Conservation (phyloP, 2,888 invertebrate genomes). For the Acrobasis repandana region DNA sequence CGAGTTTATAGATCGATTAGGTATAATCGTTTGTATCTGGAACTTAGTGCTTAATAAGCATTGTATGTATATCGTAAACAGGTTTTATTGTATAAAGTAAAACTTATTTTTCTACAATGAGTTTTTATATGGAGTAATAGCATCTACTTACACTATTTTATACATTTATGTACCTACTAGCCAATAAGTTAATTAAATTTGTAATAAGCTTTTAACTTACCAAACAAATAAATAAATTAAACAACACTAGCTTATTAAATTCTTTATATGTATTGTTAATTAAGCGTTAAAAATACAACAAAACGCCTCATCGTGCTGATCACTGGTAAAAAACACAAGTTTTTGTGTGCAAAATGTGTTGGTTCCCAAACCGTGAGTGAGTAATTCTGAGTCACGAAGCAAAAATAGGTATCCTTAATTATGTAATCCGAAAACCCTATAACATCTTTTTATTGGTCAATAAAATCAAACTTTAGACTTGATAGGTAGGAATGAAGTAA, state of each 20-base stretch:
- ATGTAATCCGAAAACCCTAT: slow-evolving; percentile 13
- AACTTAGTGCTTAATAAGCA: neutral
- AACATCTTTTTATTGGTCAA: neutral
- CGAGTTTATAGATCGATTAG: too few relatives aligned
- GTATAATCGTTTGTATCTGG: neutral
- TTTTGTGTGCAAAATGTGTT: neutral
- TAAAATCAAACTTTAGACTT: neutral
- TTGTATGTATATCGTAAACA: neutral
- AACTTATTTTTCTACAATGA: too few relatives aligned
- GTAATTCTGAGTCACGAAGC: slow-evolving; percentile 11
- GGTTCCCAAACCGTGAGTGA: neutral
- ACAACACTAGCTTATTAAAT: neutral
- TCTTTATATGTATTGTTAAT: neutral
- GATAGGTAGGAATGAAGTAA: too few relatives aligned
- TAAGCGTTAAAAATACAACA: slow-evolving; percentile 1
- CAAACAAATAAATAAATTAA: neutral
- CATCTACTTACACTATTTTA: too few relatives aligned
- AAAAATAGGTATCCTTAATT: slow-evolving; percentile 10
- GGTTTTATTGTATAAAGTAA: neutral
- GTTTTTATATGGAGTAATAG: too few relatives aligned
- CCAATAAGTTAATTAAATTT: neutral
- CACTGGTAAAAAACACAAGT: neutral
- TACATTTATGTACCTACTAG: too few relatives aligned
- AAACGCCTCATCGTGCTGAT: neutral
- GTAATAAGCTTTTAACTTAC: too few relatives aligned